Evolutionary conservation across 2,888 invertebrate genomes (phyloP).

Genomic region (Sinopyrophorus schimmeli): DNA sequence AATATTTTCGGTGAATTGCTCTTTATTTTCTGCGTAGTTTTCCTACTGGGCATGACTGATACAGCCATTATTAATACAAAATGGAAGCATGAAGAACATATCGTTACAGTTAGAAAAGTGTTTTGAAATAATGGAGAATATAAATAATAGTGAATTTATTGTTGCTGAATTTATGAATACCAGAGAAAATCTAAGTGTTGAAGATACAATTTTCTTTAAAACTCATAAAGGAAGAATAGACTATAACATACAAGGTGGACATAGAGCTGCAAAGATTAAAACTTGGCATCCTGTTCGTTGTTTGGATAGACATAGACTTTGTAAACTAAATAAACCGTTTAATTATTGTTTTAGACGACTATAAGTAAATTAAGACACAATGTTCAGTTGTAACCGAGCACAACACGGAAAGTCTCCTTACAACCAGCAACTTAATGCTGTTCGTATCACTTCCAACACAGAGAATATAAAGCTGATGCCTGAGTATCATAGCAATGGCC

Average conservation of each 20-base stretch:
- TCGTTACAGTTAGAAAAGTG: slow-evolving; percentile 9
- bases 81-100: slow-evolving; percentile 23
- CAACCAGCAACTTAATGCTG: too few species aligned
- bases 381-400: too few species aligned
- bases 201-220: not conserved
- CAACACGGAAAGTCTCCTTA: slow-evolving; percentile 9
- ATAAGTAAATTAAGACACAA: too few species aligned
- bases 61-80: slow-evolving; percentile 17
- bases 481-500: slow-evolving; percentile 12
- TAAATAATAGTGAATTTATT: slow-evolving; percentile 5
- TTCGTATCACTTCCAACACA: too few species aligned
- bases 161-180: not conserved
- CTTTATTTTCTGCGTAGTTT: too few species aligned
- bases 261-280: not conserved
- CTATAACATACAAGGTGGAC: not conserved
- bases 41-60: too few species aligned
- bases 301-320: slow-evolving; percentile 5
- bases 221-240: not conserved
- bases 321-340: not conserved
- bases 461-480: slow-evolving; percentile 11
- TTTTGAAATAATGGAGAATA: slow-evolving; percentile 22
- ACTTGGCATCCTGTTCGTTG: not conserved
- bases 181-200: not conserved
- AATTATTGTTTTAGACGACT: too few species aligned
- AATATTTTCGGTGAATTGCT: too few species aligned